phyloP scores from a whole-genome alignment of 1,140 invertebrate species.

The Lucilia sericata region DNA sequence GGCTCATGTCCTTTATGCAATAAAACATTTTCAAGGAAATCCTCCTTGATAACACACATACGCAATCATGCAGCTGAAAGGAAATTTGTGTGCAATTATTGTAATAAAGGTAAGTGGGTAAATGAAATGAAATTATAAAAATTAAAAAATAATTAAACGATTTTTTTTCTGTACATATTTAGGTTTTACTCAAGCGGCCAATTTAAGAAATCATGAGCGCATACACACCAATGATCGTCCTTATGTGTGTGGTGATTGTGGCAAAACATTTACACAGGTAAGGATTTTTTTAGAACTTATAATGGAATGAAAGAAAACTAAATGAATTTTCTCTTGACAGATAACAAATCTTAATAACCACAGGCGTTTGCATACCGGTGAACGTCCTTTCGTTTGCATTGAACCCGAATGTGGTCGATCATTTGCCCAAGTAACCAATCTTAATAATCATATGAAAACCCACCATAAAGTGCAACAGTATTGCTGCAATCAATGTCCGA shows the following conservation, averaged over 20 bases:
- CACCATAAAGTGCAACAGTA: conserved; percentile 68
- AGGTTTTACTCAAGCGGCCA: conserved; percentile 74
- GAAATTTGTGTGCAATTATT: conserved; percentile 72
- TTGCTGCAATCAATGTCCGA: conserved; percentile 66
- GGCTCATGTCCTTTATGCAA: conserved; percentile 71
- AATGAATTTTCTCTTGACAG: conserved; percentile 47
- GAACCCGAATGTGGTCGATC: conserved; percentile 73
- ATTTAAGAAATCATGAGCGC: conserved; percentile 72
- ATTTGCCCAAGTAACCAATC: conserved; percentile 70
- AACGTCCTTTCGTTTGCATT: conserved; percentile 72
- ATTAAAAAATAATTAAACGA: neutral
- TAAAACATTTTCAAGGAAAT: conserved; percentile 72
- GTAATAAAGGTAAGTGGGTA: conserved; percentile 74
- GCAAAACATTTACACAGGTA: conserved; percentile 73
- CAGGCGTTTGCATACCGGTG: conserved; percentile 72
- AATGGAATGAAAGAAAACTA: neutral
- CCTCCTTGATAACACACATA: conserved; percentile 73
- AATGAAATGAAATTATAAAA: neutral
- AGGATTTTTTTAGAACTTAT: conserved; percentile 27
- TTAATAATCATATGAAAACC: conserved; percentile 68
- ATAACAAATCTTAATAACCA: conserved; percentile 75
- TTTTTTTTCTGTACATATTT: conserved; percentile 40
- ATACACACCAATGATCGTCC: conserved; percentile 74
- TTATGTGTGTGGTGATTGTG: conserved; percentile 73
- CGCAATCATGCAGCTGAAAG: conserved; percentile 73